Conservation (phyloP, 1,140 invertebrate species). For the Monomorium pharaonis region DNA sequence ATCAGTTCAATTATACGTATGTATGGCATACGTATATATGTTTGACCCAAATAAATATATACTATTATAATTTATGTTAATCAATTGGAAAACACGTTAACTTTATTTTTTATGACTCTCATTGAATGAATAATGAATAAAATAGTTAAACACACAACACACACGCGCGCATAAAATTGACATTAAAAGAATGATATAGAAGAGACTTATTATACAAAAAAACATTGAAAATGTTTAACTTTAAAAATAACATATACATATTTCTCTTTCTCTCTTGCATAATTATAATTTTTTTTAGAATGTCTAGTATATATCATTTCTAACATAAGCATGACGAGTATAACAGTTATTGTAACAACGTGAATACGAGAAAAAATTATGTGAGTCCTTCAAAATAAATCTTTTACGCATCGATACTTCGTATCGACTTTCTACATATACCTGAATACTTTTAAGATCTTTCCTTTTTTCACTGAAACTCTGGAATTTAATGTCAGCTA, state of each 20-base stretch:
- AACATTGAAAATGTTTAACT: background rate
- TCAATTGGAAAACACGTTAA: constrained; percentile 17
- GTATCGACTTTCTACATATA: background rate
- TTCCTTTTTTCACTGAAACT: background rate
- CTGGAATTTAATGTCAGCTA: constrained; percentile 28
- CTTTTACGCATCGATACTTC: too few species aligned
- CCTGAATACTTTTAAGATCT: background rate
- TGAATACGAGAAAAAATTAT: background rate
- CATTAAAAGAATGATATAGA: background rate
- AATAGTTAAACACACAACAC: background rate
- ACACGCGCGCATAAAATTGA: background rate
- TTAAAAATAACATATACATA: background rate
- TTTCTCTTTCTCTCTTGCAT: background rate
- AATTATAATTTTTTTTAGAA: background rate
- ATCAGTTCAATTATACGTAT: background rate
- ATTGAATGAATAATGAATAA: constrained; percentile 4
- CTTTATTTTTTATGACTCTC: background rate
- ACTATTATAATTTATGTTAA: constrained; percentile 26
- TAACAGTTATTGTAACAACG: background rate
- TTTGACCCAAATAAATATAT: background rate
- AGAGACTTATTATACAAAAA: background rate
- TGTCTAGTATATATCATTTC: background rate
- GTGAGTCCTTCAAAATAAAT: background rate
- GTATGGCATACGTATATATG: background rate
- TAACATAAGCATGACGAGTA: background rate